phyloP scores from a whole-genome alignment of 1,140 invertebrate species.

The Matsumurasca onukii region DNA sequence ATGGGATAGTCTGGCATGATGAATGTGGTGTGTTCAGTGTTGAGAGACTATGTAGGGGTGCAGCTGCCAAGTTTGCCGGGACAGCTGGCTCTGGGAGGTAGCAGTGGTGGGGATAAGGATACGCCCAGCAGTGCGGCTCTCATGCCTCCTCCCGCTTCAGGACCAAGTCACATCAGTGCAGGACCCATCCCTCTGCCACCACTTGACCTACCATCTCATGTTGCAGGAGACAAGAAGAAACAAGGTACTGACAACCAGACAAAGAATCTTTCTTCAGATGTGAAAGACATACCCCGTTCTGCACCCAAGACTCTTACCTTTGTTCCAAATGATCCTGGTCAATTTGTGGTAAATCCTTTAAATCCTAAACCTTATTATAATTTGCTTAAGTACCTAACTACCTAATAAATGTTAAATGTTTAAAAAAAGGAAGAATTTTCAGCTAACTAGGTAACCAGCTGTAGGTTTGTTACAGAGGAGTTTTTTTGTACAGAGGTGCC shows the following conservation, averaged over 20 bases:
- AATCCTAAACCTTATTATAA: too few relatives aligned
- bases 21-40: too few relatives aligned
- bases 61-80: constrained; percentile 33
- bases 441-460: too few relatives aligned
- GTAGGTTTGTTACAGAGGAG: too few relatives aligned
- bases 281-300: not conserved
- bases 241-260: not conserved
- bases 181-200: constrained; percentile 18
- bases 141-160: constrained; percentile 3
- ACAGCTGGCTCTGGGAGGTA: not conserved
- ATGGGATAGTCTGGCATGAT: too few relatives aligned
- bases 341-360: not conserved
- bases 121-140: not conserved
- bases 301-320: not conserved
- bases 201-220: not conserved
- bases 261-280: not conserved
- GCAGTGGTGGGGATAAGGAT: not conserved
- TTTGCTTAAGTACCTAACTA: too few relatives aligned
- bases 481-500: too few relatives aligned
- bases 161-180: constrained; percentile 11
- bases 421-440: too few relatives aligned
- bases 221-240: not conserved
- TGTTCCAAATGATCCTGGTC: not conserved
- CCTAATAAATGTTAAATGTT: too few relatives aligned
- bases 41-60: constrained; percentile 33